These are phyloP conservation scores for Bombus huntii DNA, from an alignment of 1,140 invertebrate genomes.

Conservation along the genomic window DNA sequence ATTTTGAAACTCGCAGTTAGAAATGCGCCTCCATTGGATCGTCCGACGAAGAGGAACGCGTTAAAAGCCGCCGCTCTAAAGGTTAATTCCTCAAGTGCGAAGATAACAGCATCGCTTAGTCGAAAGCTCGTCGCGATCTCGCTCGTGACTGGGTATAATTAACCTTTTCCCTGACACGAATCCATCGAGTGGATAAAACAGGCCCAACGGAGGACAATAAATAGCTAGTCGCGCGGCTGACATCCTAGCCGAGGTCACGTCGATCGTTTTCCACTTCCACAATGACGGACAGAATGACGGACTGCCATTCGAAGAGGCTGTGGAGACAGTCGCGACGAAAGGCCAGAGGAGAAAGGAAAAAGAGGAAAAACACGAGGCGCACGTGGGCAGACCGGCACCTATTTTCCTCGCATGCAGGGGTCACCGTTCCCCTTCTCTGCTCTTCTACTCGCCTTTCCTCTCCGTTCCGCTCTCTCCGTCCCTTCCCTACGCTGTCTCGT, in stretches of 20 bases:
- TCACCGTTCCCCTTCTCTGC: conserved; percentile 42
- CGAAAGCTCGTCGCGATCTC: conserved; percentile 13
- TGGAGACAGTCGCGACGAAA: conserved; percentile 29
- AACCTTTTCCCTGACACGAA: conserved; percentile 56
- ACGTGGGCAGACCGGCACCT: conserved; percentile 48
- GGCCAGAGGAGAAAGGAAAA: conserved; percentile 37
- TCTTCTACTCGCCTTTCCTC: not conserved
- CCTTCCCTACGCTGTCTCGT: not conserved
- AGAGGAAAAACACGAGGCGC: conserved; percentile 51
- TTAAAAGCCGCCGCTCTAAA: not conserved
- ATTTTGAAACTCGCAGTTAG: not conserved
- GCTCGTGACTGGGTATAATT: conserved; percentile 46
- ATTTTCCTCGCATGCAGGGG: conserved; percentile 57
- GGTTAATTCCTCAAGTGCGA: conserved; percentile 33
- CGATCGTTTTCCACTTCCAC: conserved; percentile 36
- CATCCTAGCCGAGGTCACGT: conserved; percentile 43
- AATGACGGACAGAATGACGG: conserved; percentile 19
- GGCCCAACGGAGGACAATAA: conserved; percentile 34
- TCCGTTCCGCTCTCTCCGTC: not conserved
- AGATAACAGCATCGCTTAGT: not conserved
- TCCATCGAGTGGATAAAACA: conserved; percentile 42
- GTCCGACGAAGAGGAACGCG: too few species aligned
- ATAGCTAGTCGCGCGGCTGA: conserved; percentile 13
- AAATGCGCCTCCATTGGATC: not conserved
- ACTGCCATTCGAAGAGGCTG: not conserved